A percentile compares a stretch with the other conserved stretches of the same genome.
phyloP scores from a whole-genome alignment of 2,888 invertebrate genomes.

The Patella caerulea region DNA sequence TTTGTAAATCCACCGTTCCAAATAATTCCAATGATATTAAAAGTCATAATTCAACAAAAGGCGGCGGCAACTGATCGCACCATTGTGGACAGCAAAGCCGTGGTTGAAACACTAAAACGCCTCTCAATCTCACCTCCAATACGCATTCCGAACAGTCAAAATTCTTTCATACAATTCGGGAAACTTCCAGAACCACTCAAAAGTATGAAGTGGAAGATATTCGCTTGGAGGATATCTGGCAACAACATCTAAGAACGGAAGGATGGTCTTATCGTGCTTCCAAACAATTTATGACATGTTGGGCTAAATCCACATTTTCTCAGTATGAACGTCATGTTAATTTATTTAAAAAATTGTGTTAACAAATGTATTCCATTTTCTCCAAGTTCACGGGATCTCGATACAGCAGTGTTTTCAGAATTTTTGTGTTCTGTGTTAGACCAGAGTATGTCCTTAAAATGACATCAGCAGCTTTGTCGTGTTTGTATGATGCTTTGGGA shows the following conservation, averaged over 20 bases:
- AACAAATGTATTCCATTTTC: conserved; percentile 2
- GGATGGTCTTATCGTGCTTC: not conserved
- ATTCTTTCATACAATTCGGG: not conserved
- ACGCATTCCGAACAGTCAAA: not conserved
- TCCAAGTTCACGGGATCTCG: not conserved
- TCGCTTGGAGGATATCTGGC: conserved; percentile 16
- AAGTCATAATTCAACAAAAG: not conserved
- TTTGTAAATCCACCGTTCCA: conserved; percentile 10
- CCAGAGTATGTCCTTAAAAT: conserved; percentile 6
- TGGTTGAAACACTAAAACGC: not conserved
- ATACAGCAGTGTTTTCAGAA: conserved; percentile 1
- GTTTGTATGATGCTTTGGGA: not conserved
- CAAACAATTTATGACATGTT: not conserved
- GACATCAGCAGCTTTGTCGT: conserved; percentile 1
- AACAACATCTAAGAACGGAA: not conserved
- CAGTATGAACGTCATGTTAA: not conserved
- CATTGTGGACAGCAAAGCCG: not conserved
- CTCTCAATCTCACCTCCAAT: not conserved
- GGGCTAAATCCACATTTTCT: conserved; percentile 5
- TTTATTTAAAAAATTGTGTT: not conserved
- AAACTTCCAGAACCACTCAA: not conserved
- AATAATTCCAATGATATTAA: not conserved
- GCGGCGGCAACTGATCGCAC: conserved; percentile 5
- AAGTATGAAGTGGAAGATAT: conserved; percentile 13
- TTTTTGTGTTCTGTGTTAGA: conserved; percentile 5